Conservation (phyloP, 2,888 invertebrate species). For the Nematopogon swammerdamellus region DNA sequence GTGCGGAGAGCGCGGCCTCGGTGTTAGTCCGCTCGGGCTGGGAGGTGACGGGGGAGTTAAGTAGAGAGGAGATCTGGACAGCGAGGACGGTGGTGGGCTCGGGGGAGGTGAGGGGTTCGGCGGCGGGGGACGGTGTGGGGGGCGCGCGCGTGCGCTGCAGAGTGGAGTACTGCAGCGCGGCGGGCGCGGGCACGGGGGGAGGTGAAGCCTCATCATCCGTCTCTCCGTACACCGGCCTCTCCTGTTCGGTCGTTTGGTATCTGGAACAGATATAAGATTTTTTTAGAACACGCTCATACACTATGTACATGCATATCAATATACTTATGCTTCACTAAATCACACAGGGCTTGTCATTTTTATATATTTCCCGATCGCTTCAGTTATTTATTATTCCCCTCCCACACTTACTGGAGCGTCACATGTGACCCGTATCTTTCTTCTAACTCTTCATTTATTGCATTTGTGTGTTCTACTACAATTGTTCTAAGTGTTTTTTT, state of each 20-base stretch:
- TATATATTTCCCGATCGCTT: too few relatives aligned
- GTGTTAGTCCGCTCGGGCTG: conserved; percentile 20
- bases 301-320: too few relatives aligned
- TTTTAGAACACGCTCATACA: too few relatives aligned
- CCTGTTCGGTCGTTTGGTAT: conserved; percentile 27
- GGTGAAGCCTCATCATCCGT: conserved; percentile 30
- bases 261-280: conserved; percentile 19
- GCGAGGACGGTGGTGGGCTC: conserved; percentile 43
- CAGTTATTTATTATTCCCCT: too few relatives aligned
- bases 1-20: conserved; percentile 18
- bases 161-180: conserved; percentile 40
- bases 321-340: too few relatives aligned
- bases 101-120: conserved; percentile 17
- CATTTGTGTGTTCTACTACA: too few relatives aligned
- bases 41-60: conserved; percentile 28
- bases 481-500: too few relatives aligned
- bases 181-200: conserved; percentile 27
- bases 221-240: conserved; percentile 18
- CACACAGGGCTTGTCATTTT: too few relatives aligned
- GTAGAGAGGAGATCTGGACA: conserved; percentile 43
- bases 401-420: too few relatives aligned
- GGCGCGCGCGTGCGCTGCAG: conserved; percentile 35
- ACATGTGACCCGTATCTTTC: too few relatives aligned
- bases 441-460: too few relatives aligned
- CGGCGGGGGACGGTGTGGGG: conserved; percentile 15